Percentiles rank a stretch among this genome's conserved stretches.
These are phyloP conservation scores for Caenorhabditis sulstoni DNA, from an alignment of 2,888 invertebrate genomes.

Conservation along the genomic window DNA sequence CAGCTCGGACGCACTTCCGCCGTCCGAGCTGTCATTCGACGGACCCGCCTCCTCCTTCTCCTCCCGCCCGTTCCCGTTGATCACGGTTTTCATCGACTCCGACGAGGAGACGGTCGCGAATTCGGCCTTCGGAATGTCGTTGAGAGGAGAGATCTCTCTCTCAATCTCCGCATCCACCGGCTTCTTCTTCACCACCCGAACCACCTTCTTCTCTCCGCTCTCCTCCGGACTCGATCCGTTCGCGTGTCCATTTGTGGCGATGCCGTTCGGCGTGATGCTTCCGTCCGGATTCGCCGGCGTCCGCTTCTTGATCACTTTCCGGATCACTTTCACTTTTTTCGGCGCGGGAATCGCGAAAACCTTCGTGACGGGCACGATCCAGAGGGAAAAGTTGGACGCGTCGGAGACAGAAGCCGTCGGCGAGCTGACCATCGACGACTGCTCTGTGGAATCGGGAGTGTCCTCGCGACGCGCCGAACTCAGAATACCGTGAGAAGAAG, in stretches of 20 bases:
- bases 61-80: slow-evolving; percentile 43
- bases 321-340: slow-evolving; percentile 69
- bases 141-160: slow-evolving; percentile 50
- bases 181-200: slow-evolving; percentile 63
- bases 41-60: slow-evolving; percentile 38
- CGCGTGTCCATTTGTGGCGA: slow-evolving; percentile 19
- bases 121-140: slow-evolving; percentile 51
- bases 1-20: slow-evolving; percentile 59
- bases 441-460: slow-evolving; percentile 69
- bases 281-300: slow-evolving; percentile 35
- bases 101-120: slow-evolving; percentile 41
- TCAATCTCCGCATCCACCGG: slow-evolving; percentile 9
- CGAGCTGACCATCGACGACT: slow-evolving; percentile 65
- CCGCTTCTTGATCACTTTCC: slow-evolving; percentile 70
- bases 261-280: slow-evolving; percentile 17
- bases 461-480: slow-evolving; percentile 62
- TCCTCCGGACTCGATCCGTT: slow-evolving; percentile 44
- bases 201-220: slow-evolving; percentile 45
- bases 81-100: slow-evolving; percentile 55
- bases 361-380: slow-evolving; percentile 72
- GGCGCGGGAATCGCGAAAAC: slow-evolving; percentile 71
- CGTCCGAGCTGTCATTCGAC: slow-evolving; percentile 49
- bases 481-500: slow-evolving; percentile 52
- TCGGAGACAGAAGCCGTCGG: slow-evolving; percentile 67
- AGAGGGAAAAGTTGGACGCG: slow-evolving; percentile 64